Conservation (phyloP, 2,888 invertebrate species). For the Toxonevra muliebris region DNA sequence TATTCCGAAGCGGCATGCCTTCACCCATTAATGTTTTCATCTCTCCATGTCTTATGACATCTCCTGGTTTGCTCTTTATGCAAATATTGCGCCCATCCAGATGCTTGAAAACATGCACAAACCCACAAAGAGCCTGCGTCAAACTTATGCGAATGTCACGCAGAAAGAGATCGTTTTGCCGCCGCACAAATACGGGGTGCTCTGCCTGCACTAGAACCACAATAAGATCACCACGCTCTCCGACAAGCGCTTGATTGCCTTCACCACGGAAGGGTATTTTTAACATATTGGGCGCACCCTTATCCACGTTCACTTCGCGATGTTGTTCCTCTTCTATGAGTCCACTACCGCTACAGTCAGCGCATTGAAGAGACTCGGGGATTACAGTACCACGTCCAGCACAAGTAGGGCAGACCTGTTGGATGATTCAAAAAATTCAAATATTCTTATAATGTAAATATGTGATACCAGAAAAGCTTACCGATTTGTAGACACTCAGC, state of each 20-base stretch:
- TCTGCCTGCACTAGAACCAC: conserved; percentile 84
- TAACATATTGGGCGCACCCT: conserved; percentile 87
- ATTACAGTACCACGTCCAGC: conserved; percentile 78
- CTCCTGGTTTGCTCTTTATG: conserved; percentile 80
- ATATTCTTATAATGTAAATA: neutral
- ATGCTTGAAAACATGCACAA: conserved; percentile 84
- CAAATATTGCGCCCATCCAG: conserved; percentile 87
- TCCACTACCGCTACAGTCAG: conserved; percentile 84
- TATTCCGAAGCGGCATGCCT: conserved; percentile 90
- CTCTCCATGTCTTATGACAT: conserved; percentile 84
- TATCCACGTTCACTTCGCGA: conserved; percentile 87
- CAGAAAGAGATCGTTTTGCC: conserved; percentile 78
- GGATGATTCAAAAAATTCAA: conserved; percentile 12
- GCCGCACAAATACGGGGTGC: conserved; percentile 82
- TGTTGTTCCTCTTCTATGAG: conserved; percentile 84
- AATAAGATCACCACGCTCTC: conserved; percentile 88
- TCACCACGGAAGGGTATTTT: conserved; percentile 87
- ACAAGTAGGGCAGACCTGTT: conserved; percentile 69
- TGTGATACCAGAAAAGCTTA: conserved; percentile 66
- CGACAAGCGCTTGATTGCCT: conserved; percentile 89
- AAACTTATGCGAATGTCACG: conserved; percentile 76
- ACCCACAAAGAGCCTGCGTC: conserved; percentile 92
- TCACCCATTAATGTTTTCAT: conserved; percentile 82
- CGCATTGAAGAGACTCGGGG: conserved; percentile 84
- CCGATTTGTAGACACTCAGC: conserved; percentile 65